Percentiles rank a stretch among this genome's conserved stretches.
Conservation (phyloP, 2,797 vertebrate genomes). For the Crax fasciolata region DNA sequence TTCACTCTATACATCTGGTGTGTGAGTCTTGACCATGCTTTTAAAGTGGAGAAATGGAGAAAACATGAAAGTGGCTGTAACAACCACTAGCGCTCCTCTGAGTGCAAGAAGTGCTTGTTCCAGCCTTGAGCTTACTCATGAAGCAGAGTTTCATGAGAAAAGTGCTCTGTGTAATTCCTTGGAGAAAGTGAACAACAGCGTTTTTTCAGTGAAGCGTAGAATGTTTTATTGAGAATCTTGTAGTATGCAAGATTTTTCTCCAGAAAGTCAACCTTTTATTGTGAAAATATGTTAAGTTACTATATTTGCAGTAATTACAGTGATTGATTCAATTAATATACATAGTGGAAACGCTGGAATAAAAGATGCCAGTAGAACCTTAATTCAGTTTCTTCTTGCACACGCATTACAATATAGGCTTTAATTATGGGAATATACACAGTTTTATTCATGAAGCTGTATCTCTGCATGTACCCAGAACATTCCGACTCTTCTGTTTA, state of each 20-base stretch:
- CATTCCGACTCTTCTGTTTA: not conserved
- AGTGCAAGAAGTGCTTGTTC: not conserved
- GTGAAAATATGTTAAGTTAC: not conserved
- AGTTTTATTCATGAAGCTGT: not conserved
- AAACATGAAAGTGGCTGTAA: not conserved
- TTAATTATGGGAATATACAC: not conserved
- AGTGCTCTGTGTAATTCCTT: not conserved
- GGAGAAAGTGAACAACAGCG: not conserved
- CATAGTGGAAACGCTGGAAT: not conserved
- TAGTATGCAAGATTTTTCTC: not conserved
- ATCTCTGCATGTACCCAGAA: not conserved
- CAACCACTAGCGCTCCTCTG: not conserved
- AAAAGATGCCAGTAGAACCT: not conserved
- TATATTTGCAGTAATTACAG: slow-evolving; percentile 9
- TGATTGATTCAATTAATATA: not conserved
- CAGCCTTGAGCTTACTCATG: not conserved
- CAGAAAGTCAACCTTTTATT: not conserved
- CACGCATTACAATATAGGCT: not conserved
- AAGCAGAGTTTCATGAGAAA: not conserved
- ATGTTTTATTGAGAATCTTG: not conserved
- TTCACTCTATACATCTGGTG: not conserved
- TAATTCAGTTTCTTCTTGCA: not conserved
- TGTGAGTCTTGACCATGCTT: not conserved
- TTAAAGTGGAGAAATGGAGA: not conserved
- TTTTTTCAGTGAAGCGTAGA: not conserved